Base-by-base conservation (phyloP, 2,888 invertebrate species). In the Penaeus monodon region DNA sequence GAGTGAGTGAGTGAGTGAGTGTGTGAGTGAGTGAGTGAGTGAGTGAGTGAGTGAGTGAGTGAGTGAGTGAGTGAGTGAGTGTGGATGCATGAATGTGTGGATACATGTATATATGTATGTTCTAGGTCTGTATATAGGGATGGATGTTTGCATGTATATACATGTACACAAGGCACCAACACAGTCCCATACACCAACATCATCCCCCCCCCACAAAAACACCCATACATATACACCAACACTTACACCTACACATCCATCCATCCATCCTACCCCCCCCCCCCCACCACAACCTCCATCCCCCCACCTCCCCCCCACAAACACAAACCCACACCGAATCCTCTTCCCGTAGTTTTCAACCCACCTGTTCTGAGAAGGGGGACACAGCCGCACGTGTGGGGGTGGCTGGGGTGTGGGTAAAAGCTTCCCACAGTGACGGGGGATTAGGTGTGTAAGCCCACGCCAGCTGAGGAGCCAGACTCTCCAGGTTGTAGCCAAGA, bases 391-490 rank as follows among this genome's bases (percentile, higher is more conserved):
- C 85, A 1, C 84, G 29, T 49, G 76, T 73, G 27, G 88, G 81
- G 27, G 65, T 33, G 27, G 63, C n/a, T 20, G 84, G 81, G 6
- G 86, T 27, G 49, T 79, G 80, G 27, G 89, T 89, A 86, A 84
- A 89, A 76, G 89, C 86, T 20, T 86, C 77, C 89, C 89, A 89
- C 22, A 89, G 86, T 10, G 84, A 64, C 29, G 88, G 78, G 27
- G 84, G 82, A n/a, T 66, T 81, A 64, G 73, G 86, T 29, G 57
- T 44, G 79, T 65, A 81, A 44, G 86, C 83, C 81, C 84, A 86
- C 64, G 96, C 95, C 63, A 98, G 94, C 92, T 97, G 97, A 0
- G 98, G 98, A 64, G 97, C 96, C 86, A 98, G 93, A 91, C 96
- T 96, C 92, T 95, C 95, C 84, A 97, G 94, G 91, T 97, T 96